Base-by-base conservation (phyloP, 2,888 invertebrate genomes). In the Nyleta sp. region DNA sequence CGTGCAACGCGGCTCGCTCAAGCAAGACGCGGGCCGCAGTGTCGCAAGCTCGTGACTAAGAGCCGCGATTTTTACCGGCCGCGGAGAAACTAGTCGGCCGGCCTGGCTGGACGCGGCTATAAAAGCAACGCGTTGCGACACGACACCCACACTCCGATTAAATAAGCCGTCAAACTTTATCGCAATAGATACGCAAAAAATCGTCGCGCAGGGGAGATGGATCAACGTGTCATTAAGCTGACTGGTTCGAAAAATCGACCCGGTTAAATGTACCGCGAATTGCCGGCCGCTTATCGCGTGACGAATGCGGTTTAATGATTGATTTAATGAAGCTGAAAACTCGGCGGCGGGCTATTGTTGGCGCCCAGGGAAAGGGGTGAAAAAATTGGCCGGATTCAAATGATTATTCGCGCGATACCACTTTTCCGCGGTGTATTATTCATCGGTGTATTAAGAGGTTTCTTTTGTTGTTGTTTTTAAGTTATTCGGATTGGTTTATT, bases 31-130 rank as follows among this genome's bases (percentile, higher is more conserved):
- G 55, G 31, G 55, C 28, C 53, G 68, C 80, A 80, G 81, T 89
- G 88, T 89, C 88, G 89, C 88, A 89, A 89, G 86, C 85, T 84
- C 84, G 82, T 89, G 89, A 90, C 89, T 89, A 89, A 89, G 87
- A 88, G 87, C 78, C 83, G 83, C 82, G 83, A 89, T 90, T 90
- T 90, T 90, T 86, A 78, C 55, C 81, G 84, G 78, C 53, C 65
- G 53, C 40, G 40, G 72, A 53, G 62, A 60, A 78, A 74, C 78
- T 65, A 65, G 78, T 67, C 57, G 76, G 50, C 22, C 42, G 53
- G 52, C 33, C 62, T 55, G 62, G 20, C 55, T 53, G 62, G 82
- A 84, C 82, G 85, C 84, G 83, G 84, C 85, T 84, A 84, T 85
- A 83, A 82, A 84, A 84, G 83, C 85, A 85, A 86, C 83, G 81